Base-by-base conservation (phyloP, 2,113 vertebrate species). In the Campylomormyrus tamandua region DNA sequence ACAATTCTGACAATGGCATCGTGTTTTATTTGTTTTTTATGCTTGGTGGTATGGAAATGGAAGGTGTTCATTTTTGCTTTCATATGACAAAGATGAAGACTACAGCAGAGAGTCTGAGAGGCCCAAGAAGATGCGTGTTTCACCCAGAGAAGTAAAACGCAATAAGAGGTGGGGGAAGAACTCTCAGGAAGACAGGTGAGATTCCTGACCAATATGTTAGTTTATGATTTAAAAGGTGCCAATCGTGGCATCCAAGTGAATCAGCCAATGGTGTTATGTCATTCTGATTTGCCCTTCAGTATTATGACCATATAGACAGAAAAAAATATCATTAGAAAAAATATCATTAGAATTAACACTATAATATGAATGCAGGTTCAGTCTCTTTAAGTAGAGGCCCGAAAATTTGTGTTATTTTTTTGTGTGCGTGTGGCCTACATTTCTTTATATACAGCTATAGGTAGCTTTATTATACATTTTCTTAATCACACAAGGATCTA, bases 141-240 rank as follows among this genome's bases (percentile, higher is more conserved):
- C 98, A 92, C 97, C 97, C 19, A 97, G 98, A 90, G 98, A 99
- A 94, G 96, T 96, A 84, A 99, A 99, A 96, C 97, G 97, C 92
- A 99, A 99, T 96, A 97, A 97, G 91, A 94, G 96, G 83, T 94
- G 96, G 94, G 97, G 97, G 92, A 99, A 99, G 96, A 99, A 99
- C 92, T 98, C 98, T 80, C 97, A 99, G 94, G 98, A 99, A 93
- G 98, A 99, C 93, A 99, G 98, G 98, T 98, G 93, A 94, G 92
- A 5, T 35, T 35, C 9, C 86, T 80, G 48, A 9, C 53, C 31
- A 27, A 39, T 87, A 27, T 9, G 5, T 17, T 19, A 27, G 39
- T 35, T 10, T 70, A 31, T 31, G 27, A 74, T 74, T 66, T 66
- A 66, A 27, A 66, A 77, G 13, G 11, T 39, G 31, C 3, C 15